Base-by-base conservation (phyloP, 2,888 invertebrate species). In the Phorcus lineatus region DNA sequence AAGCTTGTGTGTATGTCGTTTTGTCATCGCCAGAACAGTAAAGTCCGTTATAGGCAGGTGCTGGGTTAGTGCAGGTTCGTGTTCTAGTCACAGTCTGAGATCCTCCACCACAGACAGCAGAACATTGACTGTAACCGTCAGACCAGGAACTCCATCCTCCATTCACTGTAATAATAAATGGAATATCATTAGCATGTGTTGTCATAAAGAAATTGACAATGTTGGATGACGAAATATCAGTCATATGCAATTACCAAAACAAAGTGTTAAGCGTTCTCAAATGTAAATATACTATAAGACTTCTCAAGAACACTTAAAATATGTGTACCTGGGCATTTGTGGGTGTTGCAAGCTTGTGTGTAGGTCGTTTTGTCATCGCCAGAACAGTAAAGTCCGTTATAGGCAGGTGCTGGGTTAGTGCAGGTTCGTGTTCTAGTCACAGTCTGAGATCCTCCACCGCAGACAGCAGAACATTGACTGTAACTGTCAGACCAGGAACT, bases 41-140 rank as follows among this genome's bases (percentile, higher is more conserved):
- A 22, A 6, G 24, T 22, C 62, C 62, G 62, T 62, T 62, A 62
- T 62, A 62, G 16, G 62, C 62, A 62, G 74, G 74, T n/a, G 74
- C 47, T n/a, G 74, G 74, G 52, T 74, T 74, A n/a, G 40, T 74
- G 47, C 74, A 74, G 22, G 74, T 74, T 52, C 74, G n/a, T n/a
- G 74, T 74, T 52, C 74, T 40, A 22, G 47, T 47, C 3, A 74
- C 74, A 40, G 22, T 31, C 52, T 74, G 74, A 52, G 47, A 47
- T 11, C 74, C 74, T 24, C 74, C 74, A 40, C 74, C 74, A 22
- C 74, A 74, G 0, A 52, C 6, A 40, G 19, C 52, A 22, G 74
- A 74, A 22, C 74, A 74, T 52, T 17, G 74, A 24, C 47, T 52
- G 22, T 47, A 40, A 52, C 19, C 52, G 74, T 47, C 74, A 40